Evolutionary conservation across 2,113 vertebrate genomes (phyloP).

Genomic region (Notothenia coriiceps): DNA sequence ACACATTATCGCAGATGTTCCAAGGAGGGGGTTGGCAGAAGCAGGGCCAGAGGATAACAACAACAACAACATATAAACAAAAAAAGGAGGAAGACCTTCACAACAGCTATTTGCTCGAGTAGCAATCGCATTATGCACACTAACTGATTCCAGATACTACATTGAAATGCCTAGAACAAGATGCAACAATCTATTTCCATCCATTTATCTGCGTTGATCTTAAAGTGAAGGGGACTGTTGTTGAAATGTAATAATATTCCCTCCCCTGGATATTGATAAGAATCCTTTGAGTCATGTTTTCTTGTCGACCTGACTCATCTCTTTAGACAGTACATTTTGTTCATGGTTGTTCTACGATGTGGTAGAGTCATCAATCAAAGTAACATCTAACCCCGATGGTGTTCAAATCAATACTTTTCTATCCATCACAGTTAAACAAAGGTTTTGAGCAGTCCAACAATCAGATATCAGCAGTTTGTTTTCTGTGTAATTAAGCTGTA

Average conservation of each 20-base stretch:
- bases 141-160: slow-evolving; percentile 2
- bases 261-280: neutral
- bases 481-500: neutral
- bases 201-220: neutral
- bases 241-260: neutral
- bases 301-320: neutral
- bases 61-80: neutral
- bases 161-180: neutral
- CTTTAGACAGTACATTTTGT: neutral
- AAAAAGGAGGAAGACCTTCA: slow-evolving; percentile 24
- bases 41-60: slow-evolving; percentile 25
- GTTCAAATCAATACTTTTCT: neutral
- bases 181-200: neutral
- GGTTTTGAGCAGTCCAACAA: neutral
- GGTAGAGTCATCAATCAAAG: neutral
- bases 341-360: neutral
- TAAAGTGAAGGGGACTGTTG: neutral
- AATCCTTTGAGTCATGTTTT: neutral
- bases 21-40: slow-evolving; percentile 59
- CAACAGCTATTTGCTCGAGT: slow-evolving; percentile 14
- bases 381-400: neutral
- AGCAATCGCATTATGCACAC: neutral
- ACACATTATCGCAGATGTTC: slow-evolving; percentile 72
- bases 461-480: neutral
- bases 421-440: neutral